These are phyloP conservation scores for Melanogrammus aeglefinus DNA, from an alignment of 2,797 vertebrate genomes.

Conservation along the genomic window DNA sequence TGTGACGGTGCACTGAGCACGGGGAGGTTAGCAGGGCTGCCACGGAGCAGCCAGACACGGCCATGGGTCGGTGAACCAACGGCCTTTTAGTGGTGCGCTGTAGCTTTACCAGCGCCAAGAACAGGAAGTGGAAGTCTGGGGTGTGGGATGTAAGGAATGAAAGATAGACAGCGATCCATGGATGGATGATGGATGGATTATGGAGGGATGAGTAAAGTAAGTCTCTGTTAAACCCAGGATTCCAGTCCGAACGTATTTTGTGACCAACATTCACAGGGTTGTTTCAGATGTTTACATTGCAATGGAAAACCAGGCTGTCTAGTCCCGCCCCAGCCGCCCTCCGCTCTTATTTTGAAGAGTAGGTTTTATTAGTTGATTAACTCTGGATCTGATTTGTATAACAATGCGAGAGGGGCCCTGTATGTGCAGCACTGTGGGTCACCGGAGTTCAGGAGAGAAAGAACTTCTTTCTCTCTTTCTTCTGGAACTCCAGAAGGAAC, in stretches of 20 bases:
- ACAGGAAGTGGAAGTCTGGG: slow-evolving; percentile 19
- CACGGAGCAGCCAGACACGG: slow-evolving; percentile 20
- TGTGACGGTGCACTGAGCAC: slow-evolving; percentile 40
- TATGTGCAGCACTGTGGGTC: slow-evolving; percentile 41
- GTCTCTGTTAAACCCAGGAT: background rate
- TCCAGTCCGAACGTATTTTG: too few species aligned
- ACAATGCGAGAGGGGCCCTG: slow-evolving; percentile 51
- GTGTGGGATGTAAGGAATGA: slow-evolving; percentile 20
- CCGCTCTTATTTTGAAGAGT: slow-evolving; percentile 36
- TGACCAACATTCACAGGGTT: background rate
- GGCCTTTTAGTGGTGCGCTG: slow-evolving; percentile 31
- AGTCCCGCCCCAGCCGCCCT: slow-evolving; percentile 39
- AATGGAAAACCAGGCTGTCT: slow-evolving; percentile 44
- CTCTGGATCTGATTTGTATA: slow-evolving; percentile 61
- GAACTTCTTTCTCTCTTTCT: slow-evolving; percentile 1
- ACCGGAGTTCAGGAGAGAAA: slow-evolving; percentile 52
- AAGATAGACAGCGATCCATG: background rate
- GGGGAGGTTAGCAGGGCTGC: slow-evolving; percentile 24
- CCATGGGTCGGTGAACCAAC: slow-evolving; percentile 29
- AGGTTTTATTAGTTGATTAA: slow-evolving; percentile 53
- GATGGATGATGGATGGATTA: too few species aligned
- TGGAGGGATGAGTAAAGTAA: background rate
- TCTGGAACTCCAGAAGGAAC: background rate
- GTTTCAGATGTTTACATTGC: background rate
- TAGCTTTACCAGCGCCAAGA: background rate